Percentiles rank a stretch among this genome's conserved stretches.
Conservation (phyloP, 2,888 invertebrate species). For the Emmelina monodactyla region DNA sequence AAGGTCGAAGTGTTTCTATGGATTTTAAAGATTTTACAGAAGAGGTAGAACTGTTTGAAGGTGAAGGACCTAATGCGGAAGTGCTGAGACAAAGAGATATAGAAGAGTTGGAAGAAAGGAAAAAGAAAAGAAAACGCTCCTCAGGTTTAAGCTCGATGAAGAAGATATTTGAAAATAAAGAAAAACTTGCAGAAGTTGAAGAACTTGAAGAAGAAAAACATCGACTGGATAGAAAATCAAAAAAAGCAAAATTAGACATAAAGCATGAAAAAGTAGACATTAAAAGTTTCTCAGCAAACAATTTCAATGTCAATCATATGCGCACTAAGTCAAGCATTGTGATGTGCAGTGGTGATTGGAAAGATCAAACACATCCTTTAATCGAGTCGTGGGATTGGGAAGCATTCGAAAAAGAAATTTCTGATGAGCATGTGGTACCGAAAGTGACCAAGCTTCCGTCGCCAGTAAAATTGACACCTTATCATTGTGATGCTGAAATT, state of each 20-base stretch:
- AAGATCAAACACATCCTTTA: constrained; percentile 69
- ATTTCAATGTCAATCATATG: constrained; percentile 59
- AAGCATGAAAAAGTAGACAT: constrained; percentile 55
- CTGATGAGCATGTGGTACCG: constrained; percentile 54
- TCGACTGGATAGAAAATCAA: constrained; percentile 40
- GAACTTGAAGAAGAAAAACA: constrained; percentile 65
- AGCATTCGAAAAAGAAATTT: constrained; percentile 67
- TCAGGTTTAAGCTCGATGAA: constrained; percentile 70
- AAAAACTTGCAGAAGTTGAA: constrained; percentile 70
- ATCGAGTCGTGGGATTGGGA: constrained; percentile 73
- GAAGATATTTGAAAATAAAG: constrained; percentile 81
- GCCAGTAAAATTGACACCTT: constrained; percentile 54
- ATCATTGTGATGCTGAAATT: constrained; percentile 57
- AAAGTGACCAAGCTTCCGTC: constrained; percentile 48
- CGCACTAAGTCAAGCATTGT: constrained; percentile 59
- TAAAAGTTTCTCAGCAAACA: constrained; percentile 49
- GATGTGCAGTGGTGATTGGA: constrained; percentile 63
- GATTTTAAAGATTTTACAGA: constrained; percentile 69
- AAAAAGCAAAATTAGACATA: constrained; percentile 47
- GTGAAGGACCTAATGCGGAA: constrained; percentile 73
- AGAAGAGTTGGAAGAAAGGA: constrained; percentile 60
- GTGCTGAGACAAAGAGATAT: constrained; percentile 69
- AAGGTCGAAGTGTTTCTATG: constrained; percentile 78
- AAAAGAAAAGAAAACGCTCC: constrained; percentile 68
- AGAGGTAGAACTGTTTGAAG: constrained; percentile 71